These are phyloP conservation scores for Tyria jacobaeae DNA, from an alignment of 2,888 invertebrate genomes.

Conservation along the genomic window DNA sequence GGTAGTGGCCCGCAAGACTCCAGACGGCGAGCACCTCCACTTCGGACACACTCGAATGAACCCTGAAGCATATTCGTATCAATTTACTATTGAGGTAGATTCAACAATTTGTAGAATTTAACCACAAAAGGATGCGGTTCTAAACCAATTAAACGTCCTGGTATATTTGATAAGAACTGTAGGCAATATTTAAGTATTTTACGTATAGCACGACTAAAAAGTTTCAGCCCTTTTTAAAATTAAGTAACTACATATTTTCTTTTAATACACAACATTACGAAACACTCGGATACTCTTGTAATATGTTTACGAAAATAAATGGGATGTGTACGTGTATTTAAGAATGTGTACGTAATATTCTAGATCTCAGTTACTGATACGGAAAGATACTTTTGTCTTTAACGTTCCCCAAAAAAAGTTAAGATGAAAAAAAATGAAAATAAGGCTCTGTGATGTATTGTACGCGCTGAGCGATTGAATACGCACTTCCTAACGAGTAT, in stretches of 20 bases:
- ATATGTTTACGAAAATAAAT: too few species aligned
- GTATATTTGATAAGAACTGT: not conserved
- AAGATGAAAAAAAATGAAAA: conserved; percentile 26
- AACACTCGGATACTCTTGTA: too few species aligned
- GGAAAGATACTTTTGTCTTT: not conserved
- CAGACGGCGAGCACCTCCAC: conserved; percentile 86
- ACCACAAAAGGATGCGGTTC: conserved; percentile 15
- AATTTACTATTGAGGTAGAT: conserved; percentile 9
- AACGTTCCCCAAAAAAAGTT: not conserved
- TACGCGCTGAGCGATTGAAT: conserved; percentile 70
- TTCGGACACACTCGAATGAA: conserved; percentile 96
- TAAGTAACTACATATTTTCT: too few species aligned
- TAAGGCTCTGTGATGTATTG: conserved; percentile 67
- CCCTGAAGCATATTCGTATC: conserved; percentile 86
- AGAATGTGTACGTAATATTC: too few species aligned
- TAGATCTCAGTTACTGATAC: too few species aligned
- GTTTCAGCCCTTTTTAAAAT: too few species aligned
- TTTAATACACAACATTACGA: too few species aligned
- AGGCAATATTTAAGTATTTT: not conserved
- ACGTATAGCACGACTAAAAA: not conserved
- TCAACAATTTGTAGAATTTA: not conserved
- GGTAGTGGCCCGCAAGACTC: conserved; percentile 95
- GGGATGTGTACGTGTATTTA: too few species aligned
- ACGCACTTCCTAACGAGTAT: conserved; percentile 76
- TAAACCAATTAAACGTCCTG: conserved; percentile 7